Conservation (phyloP, 2,113 vertebrate species). For the Craseonycteris thonglongyai region DNA sequence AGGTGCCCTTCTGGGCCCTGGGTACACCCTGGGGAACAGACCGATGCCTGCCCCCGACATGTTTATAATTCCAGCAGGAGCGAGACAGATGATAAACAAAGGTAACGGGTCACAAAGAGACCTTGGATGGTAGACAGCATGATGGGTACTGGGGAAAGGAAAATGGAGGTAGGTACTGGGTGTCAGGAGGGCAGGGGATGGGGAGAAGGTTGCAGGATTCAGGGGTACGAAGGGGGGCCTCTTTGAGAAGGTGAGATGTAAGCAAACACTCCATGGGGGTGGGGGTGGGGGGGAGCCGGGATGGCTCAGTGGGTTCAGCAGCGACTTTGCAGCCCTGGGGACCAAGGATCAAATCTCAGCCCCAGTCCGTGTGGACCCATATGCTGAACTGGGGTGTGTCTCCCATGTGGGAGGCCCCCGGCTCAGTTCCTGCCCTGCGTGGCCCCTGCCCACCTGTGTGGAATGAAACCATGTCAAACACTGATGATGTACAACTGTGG, state of each 20-base stretch:
- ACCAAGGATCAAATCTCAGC: too few species aligned
- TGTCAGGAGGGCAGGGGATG: background rate
- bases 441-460: too few species aligned
- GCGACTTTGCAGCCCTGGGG: too few species aligned
- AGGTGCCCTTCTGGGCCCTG: background rate
- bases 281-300: too few species aligned
- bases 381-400: too few species aligned
- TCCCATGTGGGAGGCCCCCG: too few species aligned
- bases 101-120: background rate
- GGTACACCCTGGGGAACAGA: background rate
- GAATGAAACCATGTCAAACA: too few species aligned
- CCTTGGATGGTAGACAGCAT: background rate
- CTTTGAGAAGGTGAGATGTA: background rate
- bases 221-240: background rate
- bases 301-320: too few species aligned
- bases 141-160: background rate
- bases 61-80: background rate
- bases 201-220: background rate
- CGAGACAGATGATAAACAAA: background rate
- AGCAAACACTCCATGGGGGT: background rate
- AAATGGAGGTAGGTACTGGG: background rate
- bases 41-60: background rate
- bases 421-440: too few species aligned
- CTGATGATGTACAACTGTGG: too few species aligned
- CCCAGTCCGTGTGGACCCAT: too few species aligned